Evolutionary conservation across 2,797 vertebrate species (phyloP).

Genomic region (Potorous gilbertii): DNA sequence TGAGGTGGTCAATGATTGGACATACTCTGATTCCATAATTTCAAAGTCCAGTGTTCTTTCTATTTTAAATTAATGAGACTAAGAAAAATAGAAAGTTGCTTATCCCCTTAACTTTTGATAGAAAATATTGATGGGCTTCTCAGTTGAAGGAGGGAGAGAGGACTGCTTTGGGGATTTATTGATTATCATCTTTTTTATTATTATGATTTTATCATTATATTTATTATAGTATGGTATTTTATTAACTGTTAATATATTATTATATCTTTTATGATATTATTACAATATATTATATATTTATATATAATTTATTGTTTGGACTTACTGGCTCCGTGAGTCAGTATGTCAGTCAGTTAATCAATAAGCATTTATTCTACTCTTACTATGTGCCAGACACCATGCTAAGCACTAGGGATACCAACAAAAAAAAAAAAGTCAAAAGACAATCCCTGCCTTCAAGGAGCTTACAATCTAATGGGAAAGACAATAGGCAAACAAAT

Average conservation of each 20-base stretch:
- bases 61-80: neutral
- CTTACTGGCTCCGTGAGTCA: neutral
- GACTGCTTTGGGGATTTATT: neutral
- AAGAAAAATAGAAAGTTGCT: neutral
- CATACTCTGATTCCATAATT: slow-evolving; percentile 28
- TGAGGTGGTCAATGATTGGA: neutral
- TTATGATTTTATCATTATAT: too few species aligned
- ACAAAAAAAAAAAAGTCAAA: neutral
- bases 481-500: neutral
- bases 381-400: neutral
- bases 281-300: too few species aligned
- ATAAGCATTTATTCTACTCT: neutral
- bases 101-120: neutral
- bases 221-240: too few species aligned
- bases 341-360: neutral
- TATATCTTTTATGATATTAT: too few species aligned
- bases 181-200: too few species aligned
- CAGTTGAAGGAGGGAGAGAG: neutral
- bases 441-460: neutral
- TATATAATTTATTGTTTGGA: neutral
- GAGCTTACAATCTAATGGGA: neutral
- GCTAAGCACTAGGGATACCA: neutral
- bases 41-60: neutral
- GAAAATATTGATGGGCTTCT: neutral
- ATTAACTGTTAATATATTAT: too few species aligned